Base-by-base conservation (phyloP, 2,797 vertebrate genomes). In the Sternotherus odoratus region DNA sequence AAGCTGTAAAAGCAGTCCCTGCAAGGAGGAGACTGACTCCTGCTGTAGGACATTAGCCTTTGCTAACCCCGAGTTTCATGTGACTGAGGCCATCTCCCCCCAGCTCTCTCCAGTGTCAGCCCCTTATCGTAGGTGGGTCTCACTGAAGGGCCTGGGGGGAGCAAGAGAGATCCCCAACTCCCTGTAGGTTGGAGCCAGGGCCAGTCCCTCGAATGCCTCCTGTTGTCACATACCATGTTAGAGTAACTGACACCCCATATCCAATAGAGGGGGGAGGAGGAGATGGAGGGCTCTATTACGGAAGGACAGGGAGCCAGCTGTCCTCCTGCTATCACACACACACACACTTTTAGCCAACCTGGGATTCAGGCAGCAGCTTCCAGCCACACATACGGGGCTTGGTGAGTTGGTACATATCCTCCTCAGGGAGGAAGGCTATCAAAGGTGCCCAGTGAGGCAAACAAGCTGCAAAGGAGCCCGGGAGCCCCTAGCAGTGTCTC, bases 11-110 rank as follows among this genome's bases (percentile, higher is more conserved):
- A 56, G 66, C 56, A 39, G 63, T 21, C 10, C 5, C 49, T 36
- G 63, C 30, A 53, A 60, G 83, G 48, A 83, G 39, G 74, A 74
- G 5, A 56, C 12, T 3, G 69, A 48, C 15, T 33, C 57, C 12
- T 1, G 46, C 12, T 1, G 3, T 7, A 77, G 50, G 83, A 90
- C 21, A 53, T 0, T 12, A 88, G 39, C 11, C 83, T 13, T n/a
- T 56, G 57, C 30, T 63, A 39, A 60, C 75, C 60, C 13, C 33
- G 2, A 0, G 39, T 21, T 36, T 74, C 53, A 66, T 13, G 23
- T 1, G 0, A 33, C 60, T 24, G 54, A 4, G 66, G 12, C 0
- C 0, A 24, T 3, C 2, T 79, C n/a, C 13, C 54, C 63, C 49
- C 54, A 43, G 54, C 53, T 63, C 33, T 66, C 60, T 60, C 28